phyloP scores from a whole-genome alignment of 2,888 invertebrate genomes.

The Xylota sylvarum region DNA sequence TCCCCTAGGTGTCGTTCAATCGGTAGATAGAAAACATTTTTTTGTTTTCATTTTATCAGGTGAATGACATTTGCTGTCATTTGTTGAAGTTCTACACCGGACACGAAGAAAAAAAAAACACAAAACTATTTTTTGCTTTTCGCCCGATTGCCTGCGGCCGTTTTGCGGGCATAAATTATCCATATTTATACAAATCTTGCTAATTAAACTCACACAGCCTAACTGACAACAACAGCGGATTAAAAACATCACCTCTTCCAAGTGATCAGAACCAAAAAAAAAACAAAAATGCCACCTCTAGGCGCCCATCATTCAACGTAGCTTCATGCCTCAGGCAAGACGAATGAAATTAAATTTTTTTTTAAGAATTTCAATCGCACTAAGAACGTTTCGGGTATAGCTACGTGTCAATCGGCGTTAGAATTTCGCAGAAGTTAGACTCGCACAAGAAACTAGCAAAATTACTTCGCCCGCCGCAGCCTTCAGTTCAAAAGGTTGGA shows the following conservation, averaged over 20 bases:
- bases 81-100: conserved; percentile 20
- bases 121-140: conserved; percentile 28
- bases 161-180: conserved; percentile 57
- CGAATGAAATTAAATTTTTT: conserved; percentile 18
- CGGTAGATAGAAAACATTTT: background rate
- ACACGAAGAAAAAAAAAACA: conserved; percentile 7
- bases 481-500: background rate
- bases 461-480: background rate
- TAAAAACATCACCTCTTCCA: background rate
- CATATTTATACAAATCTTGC: conserved; percentile 9
- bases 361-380: background rate
- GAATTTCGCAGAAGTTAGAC: conserved; percentile 55
- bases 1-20: conserved; percentile 20
- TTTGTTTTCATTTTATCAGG: conserved; percentile 20
- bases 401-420: conserved; percentile 72
- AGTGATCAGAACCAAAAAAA: background rate
- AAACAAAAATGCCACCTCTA: conserved; percentile 28
- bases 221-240: conserved; percentile 6
- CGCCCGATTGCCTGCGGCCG: conserved; percentile 53
- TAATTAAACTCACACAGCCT: background rate
- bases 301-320: conserved; percentile 21
- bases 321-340: conserved; percentile 38
- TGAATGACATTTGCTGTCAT: conserved; percentile 70
- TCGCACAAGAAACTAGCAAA: conserved; percentile 41
- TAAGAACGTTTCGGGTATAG: conserved; percentile 12